Base-by-base conservation (phyloP, 2,797 vertebrate species). In the Crax fasciolata region DNA sequence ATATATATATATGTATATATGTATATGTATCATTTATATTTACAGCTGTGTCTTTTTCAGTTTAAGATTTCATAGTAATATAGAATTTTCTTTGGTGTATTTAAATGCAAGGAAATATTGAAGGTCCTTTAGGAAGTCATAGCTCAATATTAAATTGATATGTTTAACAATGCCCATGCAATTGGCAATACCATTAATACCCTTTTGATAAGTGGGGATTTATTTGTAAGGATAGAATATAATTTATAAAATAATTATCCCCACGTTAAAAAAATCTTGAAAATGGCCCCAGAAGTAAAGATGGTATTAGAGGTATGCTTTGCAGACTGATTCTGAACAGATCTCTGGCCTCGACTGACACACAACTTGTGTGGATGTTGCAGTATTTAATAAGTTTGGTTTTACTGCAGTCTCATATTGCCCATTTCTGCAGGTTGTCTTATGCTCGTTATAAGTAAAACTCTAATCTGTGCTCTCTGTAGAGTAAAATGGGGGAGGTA, bases 401-500 rank as follows among this genome's bases (percentile, higher is more conserved):
- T 72, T 68, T 41, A 30, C 24, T 82, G 46, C 57, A 20, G 32
- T 70, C 16, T 65, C 19, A 14, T 24, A 8, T 23, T 80, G n/a
- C 24, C 44, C 21, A 13, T 80, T 85, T 80, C 63, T 77, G 25
- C 43, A 74, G 68, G 9, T 39, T 82, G 39, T 59, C 21, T 0
- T 51, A 13, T 13, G 30, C 10, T 8, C 11, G 12, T 30, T 30
- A 54, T 16, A 67, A 63, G 23, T n/a, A 55, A 1, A 13, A 58
- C 16, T 35, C 43, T 46, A 12, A 52, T 32, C 49, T 32, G 0
- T 44, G 24, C 4, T 41, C 30, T 63, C 32, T 0, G 0, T 17
- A 16, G 59, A 9, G 55, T 35, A 54, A 74, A 75, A 65, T 1
- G 0, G 17, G 43, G 10, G 13, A 59, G 8, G 21, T 35, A 67